Evolutionary conservation across 2,797 vertebrate genomes (phyloP).

Genomic region (Lutjanus campechanus): DNA sequence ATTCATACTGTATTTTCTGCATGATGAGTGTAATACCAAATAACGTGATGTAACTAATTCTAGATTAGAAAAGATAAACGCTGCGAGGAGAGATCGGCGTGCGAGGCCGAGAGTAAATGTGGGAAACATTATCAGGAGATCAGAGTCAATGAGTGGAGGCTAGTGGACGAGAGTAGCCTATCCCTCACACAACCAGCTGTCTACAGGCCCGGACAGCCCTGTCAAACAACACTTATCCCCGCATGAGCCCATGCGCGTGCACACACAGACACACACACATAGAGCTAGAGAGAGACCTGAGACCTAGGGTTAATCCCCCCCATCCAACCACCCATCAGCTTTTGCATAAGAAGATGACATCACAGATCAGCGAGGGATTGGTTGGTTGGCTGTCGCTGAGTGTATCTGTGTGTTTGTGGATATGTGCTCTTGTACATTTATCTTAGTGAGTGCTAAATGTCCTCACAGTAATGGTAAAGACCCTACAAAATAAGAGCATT

Average conservation of each 20-base stretch:
- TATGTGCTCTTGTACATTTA: constrained; percentile 41
- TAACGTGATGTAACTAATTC: constrained; percentile 62
- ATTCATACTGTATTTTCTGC: constrained; percentile 13
- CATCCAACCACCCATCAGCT: constrained; percentile 74
- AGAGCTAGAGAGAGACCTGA: constrained; percentile 63
- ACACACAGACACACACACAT: constrained; percentile 36
- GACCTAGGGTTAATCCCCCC: constrained; percentile 74
- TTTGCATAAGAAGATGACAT: constrained; percentile 84
- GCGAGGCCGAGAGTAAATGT: constrained; percentile 55
- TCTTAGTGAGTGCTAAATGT: constrained; percentile 29
- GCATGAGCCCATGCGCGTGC: constrained; percentile 56
- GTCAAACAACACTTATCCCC: constrained; percentile 80
- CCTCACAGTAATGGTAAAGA: constrained; percentile 1
- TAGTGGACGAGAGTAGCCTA: constrained; percentile 76
- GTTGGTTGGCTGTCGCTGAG: constrained; percentile 54
- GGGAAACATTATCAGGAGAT: constrained; percentile 66
- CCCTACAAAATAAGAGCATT: background rate
- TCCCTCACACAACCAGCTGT: constrained; percentile 85
- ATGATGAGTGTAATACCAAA: constrained; percentile 37
- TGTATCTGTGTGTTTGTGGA: constrained; percentile 39
- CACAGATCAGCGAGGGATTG: constrained; percentile 76
- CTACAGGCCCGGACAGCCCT: constrained; percentile 71
- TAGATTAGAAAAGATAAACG: constrained; percentile 66
- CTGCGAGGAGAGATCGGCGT: constrained; percentile 33
- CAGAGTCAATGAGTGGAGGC: constrained; percentile 71